Evolutionary conservation across 1,140 invertebrate genomes (phyloP).

Genomic region (Eubasilissa regina): DNA sequence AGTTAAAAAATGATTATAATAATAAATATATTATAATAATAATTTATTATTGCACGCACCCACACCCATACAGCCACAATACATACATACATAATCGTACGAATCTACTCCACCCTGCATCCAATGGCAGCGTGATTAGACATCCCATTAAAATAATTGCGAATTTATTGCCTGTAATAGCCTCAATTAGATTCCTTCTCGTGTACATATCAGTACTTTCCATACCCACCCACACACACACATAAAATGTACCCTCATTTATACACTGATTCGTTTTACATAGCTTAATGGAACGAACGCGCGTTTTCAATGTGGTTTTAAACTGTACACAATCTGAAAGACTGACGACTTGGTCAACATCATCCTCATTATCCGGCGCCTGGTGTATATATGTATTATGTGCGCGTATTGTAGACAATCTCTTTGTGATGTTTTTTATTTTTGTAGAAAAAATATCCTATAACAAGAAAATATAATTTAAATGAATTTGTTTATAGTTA

Average conservation of each 20-base stretch:
- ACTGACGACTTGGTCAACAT: background rate
- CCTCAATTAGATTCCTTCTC: background rate
- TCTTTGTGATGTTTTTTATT: too few relatives aligned
- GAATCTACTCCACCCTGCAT: background rate
- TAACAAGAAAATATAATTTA: too few relatives aligned
- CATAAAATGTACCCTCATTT: background rate
- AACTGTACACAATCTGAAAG: background rate
- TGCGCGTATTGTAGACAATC: too few relatives aligned
- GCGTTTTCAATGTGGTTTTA: conserved; percentile 20
- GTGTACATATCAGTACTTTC: background rate
- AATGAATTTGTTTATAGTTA: too few relatives aligned
- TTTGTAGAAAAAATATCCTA: too few relatives aligned
- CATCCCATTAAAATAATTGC: background rate
- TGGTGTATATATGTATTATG: too few relatives aligned
- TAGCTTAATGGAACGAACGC: conserved; percentile 16
- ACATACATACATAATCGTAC: background rate
- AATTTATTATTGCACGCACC: too few relatives aligned
- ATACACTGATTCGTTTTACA: conserved; percentile 1
- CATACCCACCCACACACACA: background rate
- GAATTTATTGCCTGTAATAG: conserved; percentile 22
- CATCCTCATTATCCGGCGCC: background rate
- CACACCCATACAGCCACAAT: too few relatives aligned
- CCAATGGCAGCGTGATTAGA: background rate
- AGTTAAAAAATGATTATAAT: too few relatives aligned
- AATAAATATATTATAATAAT: too few relatives aligned